phyloP scores from a whole-genome alignment of 2,797 vertebrate species.

The Leuciscus waleckii region DNA sequence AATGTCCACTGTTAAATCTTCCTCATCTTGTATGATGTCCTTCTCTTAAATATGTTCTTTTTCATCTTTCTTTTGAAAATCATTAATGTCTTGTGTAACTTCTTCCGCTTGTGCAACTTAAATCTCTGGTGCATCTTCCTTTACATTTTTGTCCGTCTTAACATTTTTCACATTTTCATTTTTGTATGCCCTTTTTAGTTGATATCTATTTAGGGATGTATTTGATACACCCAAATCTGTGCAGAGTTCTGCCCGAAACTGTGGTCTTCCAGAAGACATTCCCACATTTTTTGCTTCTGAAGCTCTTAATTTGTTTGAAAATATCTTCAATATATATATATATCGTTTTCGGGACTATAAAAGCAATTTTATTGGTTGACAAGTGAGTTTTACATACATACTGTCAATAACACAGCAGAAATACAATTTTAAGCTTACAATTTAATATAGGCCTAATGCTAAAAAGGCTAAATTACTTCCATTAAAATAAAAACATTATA shows the following conservation, averaged over 20 bases:
- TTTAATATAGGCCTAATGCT: not conserved
- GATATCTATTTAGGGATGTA: not conserved
- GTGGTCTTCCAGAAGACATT: not conserved
- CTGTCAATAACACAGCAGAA: not conserved
- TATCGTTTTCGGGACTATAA: not conserved
- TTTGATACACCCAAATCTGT: not conserved
- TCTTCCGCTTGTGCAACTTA: not conserved
- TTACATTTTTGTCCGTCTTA: not conserved
- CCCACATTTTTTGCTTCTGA: not conserved
- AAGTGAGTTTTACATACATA: not conserved
- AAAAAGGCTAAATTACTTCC: not conserved
- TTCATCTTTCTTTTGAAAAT: not conserved
- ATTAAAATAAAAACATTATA: not conserved
- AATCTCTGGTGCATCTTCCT: not conserved
- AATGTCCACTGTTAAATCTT: not conserved
- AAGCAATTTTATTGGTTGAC: not conserved
- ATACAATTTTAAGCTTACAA: not conserved
- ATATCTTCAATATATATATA: not conserved
- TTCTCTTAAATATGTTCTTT: not conserved
- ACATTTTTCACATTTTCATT: not conserved
- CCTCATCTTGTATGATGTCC: not conserved
- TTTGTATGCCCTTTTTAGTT: not conserved
- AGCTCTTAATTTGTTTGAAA: constrained; percentile 14
- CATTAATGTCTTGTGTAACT: not conserved
- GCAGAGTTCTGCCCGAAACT: not conserved